These are phyloP conservation scores for Zophobas atratus DNA, from an alignment of 1,140 invertebrate genomes.

Conservation along the genomic window DNA sequence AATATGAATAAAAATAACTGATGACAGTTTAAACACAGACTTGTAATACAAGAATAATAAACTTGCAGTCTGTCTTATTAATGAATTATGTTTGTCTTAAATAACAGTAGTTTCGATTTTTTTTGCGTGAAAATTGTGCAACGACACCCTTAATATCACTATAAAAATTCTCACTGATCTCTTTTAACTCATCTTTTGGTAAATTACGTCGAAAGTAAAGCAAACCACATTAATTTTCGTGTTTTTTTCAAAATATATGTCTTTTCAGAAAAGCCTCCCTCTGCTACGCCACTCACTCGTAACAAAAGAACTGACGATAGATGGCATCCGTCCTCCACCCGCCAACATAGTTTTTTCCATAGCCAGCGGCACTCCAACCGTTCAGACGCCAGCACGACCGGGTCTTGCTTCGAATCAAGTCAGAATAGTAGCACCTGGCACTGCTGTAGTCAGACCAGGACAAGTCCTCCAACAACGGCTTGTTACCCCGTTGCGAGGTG, in stretches of 20 bases:
- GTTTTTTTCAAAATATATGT: background rate
- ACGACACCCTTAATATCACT: no score
- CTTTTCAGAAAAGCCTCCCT: slow-evolving; percentile 93
- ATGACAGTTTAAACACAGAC: no score
- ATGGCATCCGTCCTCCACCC: slow-evolving; percentile 93
- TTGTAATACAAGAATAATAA: no score
- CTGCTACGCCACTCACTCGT: slow-evolving; percentile 91
- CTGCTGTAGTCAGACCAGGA: slow-evolving; percentile 68
- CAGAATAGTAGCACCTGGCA: slow-evolving; percentile 72
- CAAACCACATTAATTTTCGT: no score
- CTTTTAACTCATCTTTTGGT: no score
- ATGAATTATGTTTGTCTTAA: no score
- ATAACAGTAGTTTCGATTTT: no score
- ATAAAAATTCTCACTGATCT: no score
- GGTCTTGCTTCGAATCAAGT: slow-evolving; percentile 68
- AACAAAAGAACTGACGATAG: slow-evolving; percentile 93
- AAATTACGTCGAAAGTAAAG: no score
- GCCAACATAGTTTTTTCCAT: slow-evolving; percentile 75
- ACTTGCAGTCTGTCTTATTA: no score
- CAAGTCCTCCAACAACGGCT: slow-evolving; percentile 72
- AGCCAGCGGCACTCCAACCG: slow-evolving; percentile 67
- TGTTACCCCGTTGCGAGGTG: slow-evolving; percentile 65
- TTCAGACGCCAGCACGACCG: slow-evolving; percentile 66
- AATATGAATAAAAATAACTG: no score
- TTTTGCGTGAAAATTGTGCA: no score